phyloP scores from a whole-genome alignment of 2,888 invertebrate species.

The Plemyria rubiginata region DNA sequence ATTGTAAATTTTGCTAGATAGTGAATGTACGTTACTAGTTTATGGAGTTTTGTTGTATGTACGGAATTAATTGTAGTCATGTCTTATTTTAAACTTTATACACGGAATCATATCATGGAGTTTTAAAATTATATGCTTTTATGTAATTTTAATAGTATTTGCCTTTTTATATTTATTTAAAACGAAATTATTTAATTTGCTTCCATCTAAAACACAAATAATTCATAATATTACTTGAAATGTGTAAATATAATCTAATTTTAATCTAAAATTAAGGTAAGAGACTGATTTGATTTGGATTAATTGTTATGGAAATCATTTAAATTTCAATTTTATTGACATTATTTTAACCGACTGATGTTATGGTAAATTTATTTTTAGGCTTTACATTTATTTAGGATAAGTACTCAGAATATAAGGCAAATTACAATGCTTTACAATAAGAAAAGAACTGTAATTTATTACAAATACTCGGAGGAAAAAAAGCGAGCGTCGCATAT shows the following conservation, averaged over 20 bases:
- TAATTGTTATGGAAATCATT: conserved; percentile 52
- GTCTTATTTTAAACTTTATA: conserved; percentile 38
- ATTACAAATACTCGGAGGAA: too few species aligned
- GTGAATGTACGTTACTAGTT: conserved; percentile 67
- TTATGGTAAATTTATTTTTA: conserved; percentile 57
- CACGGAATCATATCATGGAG: conserved; percentile 13
- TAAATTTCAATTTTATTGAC: conserved; percentile 56
- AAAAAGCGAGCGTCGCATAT: conserved; percentile 7
- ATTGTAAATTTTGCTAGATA: conserved; percentile 79
- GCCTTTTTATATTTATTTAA: conserved; percentile 7
- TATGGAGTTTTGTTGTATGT: conserved; percentile 49
- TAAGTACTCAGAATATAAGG: conserved; percentile 31
- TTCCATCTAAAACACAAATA: conserved; percentile 37
- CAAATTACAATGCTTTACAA: background rate
- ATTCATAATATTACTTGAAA: conserved; percentile 47
- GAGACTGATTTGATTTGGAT: conserved; percentile 81
- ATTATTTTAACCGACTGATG: conserved; percentile 70
- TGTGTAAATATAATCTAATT: conserved; percentile 72
- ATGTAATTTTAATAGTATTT: conserved; percentile 15
- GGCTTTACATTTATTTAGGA: conserved; percentile 42
- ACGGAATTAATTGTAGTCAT: conserved; percentile 42
- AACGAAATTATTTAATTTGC: conserved; percentile 22
- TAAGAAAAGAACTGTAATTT: background rate
- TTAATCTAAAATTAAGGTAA: conserved; percentile 75
- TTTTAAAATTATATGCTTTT: conserved; percentile 6